Evolutionary conservation across 2,113 vertebrate species (phyloP).

Genomic region (Melanotaenia duboulayi): DNA sequence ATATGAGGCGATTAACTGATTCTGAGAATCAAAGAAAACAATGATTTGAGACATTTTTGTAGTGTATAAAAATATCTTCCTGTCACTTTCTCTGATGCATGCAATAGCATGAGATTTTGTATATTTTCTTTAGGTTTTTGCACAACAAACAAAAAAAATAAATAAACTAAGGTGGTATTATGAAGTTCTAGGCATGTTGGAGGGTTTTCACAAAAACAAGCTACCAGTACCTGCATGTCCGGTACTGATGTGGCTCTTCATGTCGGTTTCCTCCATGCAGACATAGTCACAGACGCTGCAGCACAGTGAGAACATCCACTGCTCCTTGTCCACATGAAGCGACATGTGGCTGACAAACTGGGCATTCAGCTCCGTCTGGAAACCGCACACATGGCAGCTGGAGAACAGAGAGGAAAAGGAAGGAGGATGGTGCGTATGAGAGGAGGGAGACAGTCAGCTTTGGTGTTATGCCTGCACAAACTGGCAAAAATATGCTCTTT

Average conservation of each 20-base stretch:
- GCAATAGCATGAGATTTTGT: too few relatives aligned
- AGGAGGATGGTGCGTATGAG: slow-evolving; percentile 41
- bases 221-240: slow-evolving; percentile 89
- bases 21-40: neutral
- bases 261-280: slow-evolving; percentile 96
- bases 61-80: too few relatives aligned
- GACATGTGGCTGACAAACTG: slow-evolving; percentile 99
- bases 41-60: too few relatives aligned
- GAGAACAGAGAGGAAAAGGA: slow-evolving; percentile 61
- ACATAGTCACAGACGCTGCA: slow-evolving; percentile 94
- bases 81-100: too few relatives aligned
- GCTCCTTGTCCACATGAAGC: slow-evolving; percentile 98
- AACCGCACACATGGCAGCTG: slow-evolving; percentile 98
- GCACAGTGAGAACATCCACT: slow-evolving; percentile 99
- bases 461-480: slow-evolving; percentile 55
- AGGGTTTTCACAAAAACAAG: neutral
- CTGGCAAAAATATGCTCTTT: slow-evolving; percentile 31
- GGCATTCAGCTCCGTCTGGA: slow-evolving; percentile 98
- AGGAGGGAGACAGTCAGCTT: slow-evolving; percentile 30
- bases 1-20: neutral
- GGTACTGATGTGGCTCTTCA: slow-evolving; percentile 91
- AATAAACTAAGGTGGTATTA: too few relatives aligned
- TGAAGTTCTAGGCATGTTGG: too few relatives aligned
- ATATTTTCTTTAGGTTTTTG: too few relatives aligned
- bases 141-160: too few relatives aligned